Evolutionary conservation across 2,113 vertebrate genomes (phyloP), one percentile per base, ranked within the genome.

Genomic region (Osmerus mordax): DNA sequence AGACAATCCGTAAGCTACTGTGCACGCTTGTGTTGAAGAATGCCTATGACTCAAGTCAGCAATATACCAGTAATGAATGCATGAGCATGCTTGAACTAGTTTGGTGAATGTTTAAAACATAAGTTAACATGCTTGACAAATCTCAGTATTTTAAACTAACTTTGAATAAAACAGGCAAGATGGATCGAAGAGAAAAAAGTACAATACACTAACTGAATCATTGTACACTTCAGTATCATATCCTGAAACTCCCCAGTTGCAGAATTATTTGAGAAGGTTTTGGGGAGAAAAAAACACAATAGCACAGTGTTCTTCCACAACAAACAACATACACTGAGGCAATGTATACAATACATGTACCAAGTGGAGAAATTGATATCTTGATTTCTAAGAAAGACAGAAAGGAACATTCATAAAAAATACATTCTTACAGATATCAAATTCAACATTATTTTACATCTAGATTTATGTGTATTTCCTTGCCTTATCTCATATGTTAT

Each of bases 91-190:
- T 77, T 72, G 76, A 64, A 55, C 65, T 66, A 73, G 72, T 81
- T 71, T 75, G 77, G 71, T 77, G 71, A 82, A 83, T 83, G 79
- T 86, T 69, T 84, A 69, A 86, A 78, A 78, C 69, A 76, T 71
- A 65, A 79, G 53, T 79, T 86, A 60, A 83, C 73, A 83, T 79
- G 81, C 69, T 83, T 72, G 78, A 59, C 58, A 79, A 86, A 84
- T 81, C 77, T 68, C 70, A 73, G 66, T 65, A 63, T 76, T 78
- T 75, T 68, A 71, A 52, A 65, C 74, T 77, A 47, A 69, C 59
- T 70, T 66, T 71, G 74, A 75, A 78, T 72, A 72, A 72, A 83
- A 82, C 66, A 83, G 76, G 41, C 65, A 63, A 58, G 71, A 75
- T 65, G 56, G 63, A 79, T 78, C 70, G 89, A 89, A 77, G 78